A percentile compares a stretch with the other conserved stretches of the same genome.
These are phyloP conservation scores for Leptinotarsa lineolata DNA, from an alignment of 1,140 invertebrate genomes.

Conservation along the genomic window DNA sequence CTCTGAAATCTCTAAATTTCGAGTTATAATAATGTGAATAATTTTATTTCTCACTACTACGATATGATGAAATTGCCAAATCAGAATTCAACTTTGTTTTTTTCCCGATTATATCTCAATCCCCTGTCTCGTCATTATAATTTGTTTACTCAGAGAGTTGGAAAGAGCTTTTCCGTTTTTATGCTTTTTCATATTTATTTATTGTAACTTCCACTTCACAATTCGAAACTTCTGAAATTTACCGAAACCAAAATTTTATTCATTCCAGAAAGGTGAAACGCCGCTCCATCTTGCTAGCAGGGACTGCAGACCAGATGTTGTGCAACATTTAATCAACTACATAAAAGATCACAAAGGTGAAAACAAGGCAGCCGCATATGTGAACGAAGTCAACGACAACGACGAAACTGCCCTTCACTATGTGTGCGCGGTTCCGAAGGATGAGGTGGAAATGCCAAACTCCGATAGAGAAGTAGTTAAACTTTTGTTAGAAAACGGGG, in stretches of 20 bases:
- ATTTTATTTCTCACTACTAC: too few species aligned
- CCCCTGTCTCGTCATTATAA: too few species aligned
- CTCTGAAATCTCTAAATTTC: too few species aligned
- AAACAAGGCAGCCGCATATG: constrained; percentile 72
- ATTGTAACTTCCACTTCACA: too few species aligned
- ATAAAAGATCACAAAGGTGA: constrained; percentile 76
- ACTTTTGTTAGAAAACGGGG: constrained; percentile 85
- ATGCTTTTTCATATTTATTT: too few species aligned
- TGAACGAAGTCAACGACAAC: constrained; percentile 84
- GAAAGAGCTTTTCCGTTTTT: too few species aligned
- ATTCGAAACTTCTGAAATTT: too few species aligned
- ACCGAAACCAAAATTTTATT: constrained; percentile 33
- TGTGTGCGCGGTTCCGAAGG: constrained; percentile 77
- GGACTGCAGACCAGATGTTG: constrained; percentile 83
- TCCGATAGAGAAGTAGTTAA: constrained; percentile 91
- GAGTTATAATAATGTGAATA: too few species aligned
- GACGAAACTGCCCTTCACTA: constrained; percentile 94
- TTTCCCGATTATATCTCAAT: too few species aligned
- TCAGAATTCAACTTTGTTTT: too few species aligned
- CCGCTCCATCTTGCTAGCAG: constrained; percentile 89
- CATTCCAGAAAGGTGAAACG: constrained; percentile 86
- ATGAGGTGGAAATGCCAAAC: constrained; percentile 72
- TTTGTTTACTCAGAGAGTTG: too few species aligned
- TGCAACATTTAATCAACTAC: constrained; percentile 82
- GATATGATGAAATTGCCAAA: too few species aligned